These are phyloP conservation scores for Panagrolaimus sp. DNA, from an alignment of 1,140 invertebrate species.

Conservation along the genomic window DNA sequence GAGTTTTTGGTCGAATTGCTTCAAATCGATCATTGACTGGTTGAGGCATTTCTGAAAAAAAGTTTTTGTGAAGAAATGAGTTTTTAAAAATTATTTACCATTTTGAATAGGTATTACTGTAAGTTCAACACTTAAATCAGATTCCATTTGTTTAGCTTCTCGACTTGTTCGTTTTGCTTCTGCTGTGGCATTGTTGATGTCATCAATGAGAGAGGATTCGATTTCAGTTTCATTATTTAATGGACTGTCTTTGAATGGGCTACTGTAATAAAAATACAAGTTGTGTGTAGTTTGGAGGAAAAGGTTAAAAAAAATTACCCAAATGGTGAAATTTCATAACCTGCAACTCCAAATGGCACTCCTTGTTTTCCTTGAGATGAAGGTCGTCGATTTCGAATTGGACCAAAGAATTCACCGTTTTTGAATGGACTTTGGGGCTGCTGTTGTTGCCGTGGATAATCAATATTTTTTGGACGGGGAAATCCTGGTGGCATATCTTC, in stretches of 20 bases:
- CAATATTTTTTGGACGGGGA: no score
- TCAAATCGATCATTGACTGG: no score
- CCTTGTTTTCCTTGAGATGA: not conserved
- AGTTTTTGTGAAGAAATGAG: no score
- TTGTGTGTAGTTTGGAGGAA: no score
- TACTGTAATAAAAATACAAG: constrained; percentile 16
- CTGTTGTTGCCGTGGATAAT: no score
- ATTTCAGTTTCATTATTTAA: constrained; percentile 16
- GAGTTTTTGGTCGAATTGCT: no score
- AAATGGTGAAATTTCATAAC: constrained; percentile 11
- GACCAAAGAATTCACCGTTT: constrained; percentile 10
- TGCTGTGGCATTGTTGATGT: no score
- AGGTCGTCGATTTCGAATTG: constrained; percentile 2
- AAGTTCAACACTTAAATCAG: constrained; percentile 40
- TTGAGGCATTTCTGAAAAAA: no score
- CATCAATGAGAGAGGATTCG: not conserved
- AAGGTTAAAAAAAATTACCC: constrained; percentile 2
- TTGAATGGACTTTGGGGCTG: not conserved
- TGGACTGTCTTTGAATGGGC: constrained; percentile 34
- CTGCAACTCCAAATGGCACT: not conserved
- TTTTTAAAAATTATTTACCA: not conserved
- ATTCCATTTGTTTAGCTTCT: constrained; percentile 36
- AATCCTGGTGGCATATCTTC: no score
- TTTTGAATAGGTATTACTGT: constrained; percentile 37
- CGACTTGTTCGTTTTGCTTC: constrained; percentile 16